Evolutionary conservation across 2,888 invertebrate genomes (phyloP).

Genomic region (Ashinkailepas kermadecensis): DNA sequence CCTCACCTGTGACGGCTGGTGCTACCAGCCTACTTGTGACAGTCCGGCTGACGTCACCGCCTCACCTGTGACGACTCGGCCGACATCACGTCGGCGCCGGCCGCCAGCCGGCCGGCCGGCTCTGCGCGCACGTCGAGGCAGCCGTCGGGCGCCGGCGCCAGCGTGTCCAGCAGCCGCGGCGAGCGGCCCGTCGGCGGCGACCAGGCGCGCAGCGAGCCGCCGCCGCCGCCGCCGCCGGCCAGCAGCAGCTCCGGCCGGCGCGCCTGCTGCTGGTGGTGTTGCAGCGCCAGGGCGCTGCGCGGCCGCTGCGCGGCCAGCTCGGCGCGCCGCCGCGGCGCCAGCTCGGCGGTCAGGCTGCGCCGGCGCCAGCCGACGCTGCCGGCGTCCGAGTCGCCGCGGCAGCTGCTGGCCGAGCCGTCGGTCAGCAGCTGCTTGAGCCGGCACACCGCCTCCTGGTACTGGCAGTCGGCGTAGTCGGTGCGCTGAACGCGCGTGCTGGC

Average conservation of each 20-base stretch:
- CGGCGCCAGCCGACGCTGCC: not conserved
- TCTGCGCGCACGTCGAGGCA: too few relatives aligned
- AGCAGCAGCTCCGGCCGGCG: not conserved
- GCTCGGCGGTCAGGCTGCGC: not conserved
- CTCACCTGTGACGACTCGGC: too few relatives aligned
- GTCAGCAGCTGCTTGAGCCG: slow-evolving; percentile 2
- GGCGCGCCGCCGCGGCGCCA: too few relatives aligned
- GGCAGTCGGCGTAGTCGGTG: not conserved
- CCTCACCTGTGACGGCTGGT: too few relatives aligned
- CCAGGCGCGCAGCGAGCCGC: not conserved
- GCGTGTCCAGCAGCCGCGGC: too few relatives aligned
- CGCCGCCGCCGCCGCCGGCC: not conserved
- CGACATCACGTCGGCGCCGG: too few relatives aligned
- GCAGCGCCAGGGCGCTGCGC: not conserved
- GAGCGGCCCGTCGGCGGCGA: too few relatives aligned
- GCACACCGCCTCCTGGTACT: slow-evolving; percentile 17
- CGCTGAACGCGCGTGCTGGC: not conserved
- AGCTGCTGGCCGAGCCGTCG: not conserved
- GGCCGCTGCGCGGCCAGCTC: not conserved
- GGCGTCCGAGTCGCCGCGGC: not conserved
- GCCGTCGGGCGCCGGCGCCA: too few relatives aligned
- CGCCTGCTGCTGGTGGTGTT: not conserved
- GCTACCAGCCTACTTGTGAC: too few relatives aligned
- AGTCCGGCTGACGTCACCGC: too few relatives aligned
- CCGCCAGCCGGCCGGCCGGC: too few relatives aligned